Evolutionary conservation across 2,888 invertebrate genomes (phyloP).

Genomic region (Anagyrus pseudococci): DNA sequence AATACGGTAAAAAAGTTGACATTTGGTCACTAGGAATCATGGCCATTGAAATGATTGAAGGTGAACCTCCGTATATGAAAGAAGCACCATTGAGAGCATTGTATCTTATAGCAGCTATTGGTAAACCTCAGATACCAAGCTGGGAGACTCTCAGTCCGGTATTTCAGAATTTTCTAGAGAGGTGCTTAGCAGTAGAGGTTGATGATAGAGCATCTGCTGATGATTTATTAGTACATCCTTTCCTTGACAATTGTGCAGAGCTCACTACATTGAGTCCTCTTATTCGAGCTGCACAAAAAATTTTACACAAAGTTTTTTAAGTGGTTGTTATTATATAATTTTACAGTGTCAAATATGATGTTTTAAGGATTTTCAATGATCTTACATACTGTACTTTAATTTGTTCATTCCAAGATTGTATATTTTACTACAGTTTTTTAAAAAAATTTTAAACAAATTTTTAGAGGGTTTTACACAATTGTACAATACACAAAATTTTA

Average conservation of each 20-base stretch:
- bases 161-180: slow-evolving; percentile 84
- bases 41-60: slow-evolving; percentile 97
- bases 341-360: slow-evolving; percentile 7
- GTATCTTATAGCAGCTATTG: slow-evolving; percentile 94
- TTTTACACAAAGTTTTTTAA: slow-evolving; percentile 67
- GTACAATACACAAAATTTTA: neutral
- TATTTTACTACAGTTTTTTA: slow-evolving; percentile 8
- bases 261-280: slow-evolving; percentile 84
- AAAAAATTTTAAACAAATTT: neutral
- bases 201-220: slow-evolving; percentile 78
- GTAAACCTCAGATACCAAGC: slow-evolving; percentile 87
- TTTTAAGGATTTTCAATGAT: slow-evolving; percentile 22
- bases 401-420: slow-evolving; percentile 22
- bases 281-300: slow-evolving; percentile 89
- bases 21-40: slow-evolving; percentile 98
- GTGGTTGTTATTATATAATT: slow-evolving; percentile 9
- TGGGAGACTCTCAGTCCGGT: slow-evolving; percentile 80
- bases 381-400: slow-evolving; percentile 23
- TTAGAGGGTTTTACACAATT: neutral
- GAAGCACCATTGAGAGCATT: slow-evolving; percentile 92
- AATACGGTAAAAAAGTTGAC: slow-evolving; percentile 92
- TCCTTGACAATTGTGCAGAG: slow-evolving; percentile 81
- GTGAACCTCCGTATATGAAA: slow-evolving; percentile 95
- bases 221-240: slow-evolving; percentile 80
- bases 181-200: slow-evolving; percentile 86